phyloP scores from a whole-genome alignment of 2,888 invertebrate species.

The Cyaniris semiargus region DNA sequence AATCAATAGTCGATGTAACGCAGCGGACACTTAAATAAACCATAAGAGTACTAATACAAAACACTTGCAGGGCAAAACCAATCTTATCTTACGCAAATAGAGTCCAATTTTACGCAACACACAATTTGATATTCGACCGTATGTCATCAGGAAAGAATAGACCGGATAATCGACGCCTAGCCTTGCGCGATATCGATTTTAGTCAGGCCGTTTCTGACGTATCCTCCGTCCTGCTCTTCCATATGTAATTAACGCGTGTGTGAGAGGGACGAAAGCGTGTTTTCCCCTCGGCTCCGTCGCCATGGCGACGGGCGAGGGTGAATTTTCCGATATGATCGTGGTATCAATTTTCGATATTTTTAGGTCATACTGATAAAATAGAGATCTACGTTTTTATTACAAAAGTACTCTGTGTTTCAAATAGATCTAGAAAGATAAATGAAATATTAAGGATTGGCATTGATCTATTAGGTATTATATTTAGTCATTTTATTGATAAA shows the following conservation, averaged over 20 bases:
- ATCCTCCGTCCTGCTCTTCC: constrained; percentile 49
- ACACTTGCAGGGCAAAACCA: constrained; percentile 36
- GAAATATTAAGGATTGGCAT: not conserved
- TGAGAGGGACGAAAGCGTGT: constrained; percentile 48
- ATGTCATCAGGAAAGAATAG: constrained; percentile 40
- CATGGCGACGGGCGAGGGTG: constrained; percentile 69
- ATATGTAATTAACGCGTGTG: constrained; percentile 36
- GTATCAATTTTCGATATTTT: constrained; percentile 73
- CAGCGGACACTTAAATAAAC: constrained; percentile 46
- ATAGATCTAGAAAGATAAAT: not conserved
- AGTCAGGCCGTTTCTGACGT: constrained; percentile 55
- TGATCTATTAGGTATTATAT: not conserved
- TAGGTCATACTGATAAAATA: constrained; percentile 53
- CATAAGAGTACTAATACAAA: constrained; percentile 24
- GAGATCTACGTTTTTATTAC: constrained; percentile 46
- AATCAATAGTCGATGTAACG: constrained; percentile 73
- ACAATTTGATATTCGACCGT: constrained; percentile 44
- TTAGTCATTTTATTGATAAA: not conserved
- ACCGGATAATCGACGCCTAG: constrained; percentile 79
- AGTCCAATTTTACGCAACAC: constrained; percentile 34
- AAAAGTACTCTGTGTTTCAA: not conserved
- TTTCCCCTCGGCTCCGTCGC: constrained; percentile 54
- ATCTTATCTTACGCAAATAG: constrained; percentile 30
- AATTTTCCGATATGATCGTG: constrained; percentile 67
- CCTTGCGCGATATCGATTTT: constrained; percentile 82